Conservation (phyloP, 2,888 invertebrate species). For the Campaea margaritaria region DNA sequence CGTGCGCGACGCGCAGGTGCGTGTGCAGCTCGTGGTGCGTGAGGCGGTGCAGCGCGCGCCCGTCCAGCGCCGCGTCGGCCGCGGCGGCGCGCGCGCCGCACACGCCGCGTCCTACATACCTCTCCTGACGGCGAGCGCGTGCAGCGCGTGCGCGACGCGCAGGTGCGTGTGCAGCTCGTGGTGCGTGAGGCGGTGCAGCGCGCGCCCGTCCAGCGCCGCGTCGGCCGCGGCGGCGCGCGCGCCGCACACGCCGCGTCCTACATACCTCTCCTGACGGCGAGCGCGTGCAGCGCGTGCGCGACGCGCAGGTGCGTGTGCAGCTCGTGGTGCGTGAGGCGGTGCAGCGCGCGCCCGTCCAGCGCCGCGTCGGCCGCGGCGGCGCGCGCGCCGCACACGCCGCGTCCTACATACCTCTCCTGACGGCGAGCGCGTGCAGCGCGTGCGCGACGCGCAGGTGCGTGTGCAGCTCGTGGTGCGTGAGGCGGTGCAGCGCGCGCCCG, state of each 20-base stretch:
- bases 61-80: slow-evolving; percentile 86
- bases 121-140: background rate
- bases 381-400: background rate
- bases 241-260: background rate
- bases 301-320: background rate
- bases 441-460: slow-evolving; percentile 93
- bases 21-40: slow-evolving; percentile 93
- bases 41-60: slow-evolving; percentile 75
- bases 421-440: slow-evolving; percentile 95
- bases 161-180: background rate
- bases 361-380: slow-evolving; percentile 69
- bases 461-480: slow-evolving; percentile 94
- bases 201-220: background rate
- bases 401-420: slow-evolving; percentile 90
- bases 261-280: background rate
- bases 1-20: slow-evolving; percentile 96
- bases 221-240: no score
- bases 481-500: slow-evolving; percentile 60
- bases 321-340: slow-evolving; percentile 83
- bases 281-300: slow-evolving; percentile 89
- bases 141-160: background rate
- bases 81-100: background rate
- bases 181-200: slow-evolving; percentile 1
- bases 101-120: background rate
- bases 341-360: background rate